Base-by-base conservation (phyloP, 2,888 invertebrate genomes). In the Scaptodrosophila latifasciaeformis region DNA sequence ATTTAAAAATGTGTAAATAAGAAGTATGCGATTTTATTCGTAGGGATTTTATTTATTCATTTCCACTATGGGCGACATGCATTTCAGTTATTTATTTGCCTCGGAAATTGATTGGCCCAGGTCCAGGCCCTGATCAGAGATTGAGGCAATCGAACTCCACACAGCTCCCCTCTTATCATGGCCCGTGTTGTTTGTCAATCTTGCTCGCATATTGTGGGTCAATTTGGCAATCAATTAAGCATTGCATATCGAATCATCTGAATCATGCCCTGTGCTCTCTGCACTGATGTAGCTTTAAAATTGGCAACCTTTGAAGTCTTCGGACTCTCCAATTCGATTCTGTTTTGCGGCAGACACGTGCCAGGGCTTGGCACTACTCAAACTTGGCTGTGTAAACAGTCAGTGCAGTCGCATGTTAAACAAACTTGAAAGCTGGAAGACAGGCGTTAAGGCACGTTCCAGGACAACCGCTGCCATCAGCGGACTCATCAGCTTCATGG, bases 341-440 rank as follows among this genome's bases (percentile, higher is more conserved):
- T n/a, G 13, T 40, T 31, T 34, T 56, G 15, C 15, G 27, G 42
- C 19, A 43, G 40, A 66, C 74, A 68, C 68, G 68, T 68, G 70
- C 68, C 56, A 55, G 62, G 54, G 67, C 59, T 62, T 74, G 54
- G 59, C 29, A 24, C 59, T 62, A 57, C 67, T 64, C 61, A 64
- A 70, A 67, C 59, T 69, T 67, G 58, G 68, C 54, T 55, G 35
- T 27, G 29, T 34, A 44, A 50, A 35, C 35, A 24, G 37, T 10
- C 37, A 19, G 17, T 29, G 40, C 13, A 66, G 62, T 58, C 57
- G 76, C 69, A 71, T 57, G 65, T 75, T 71, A 71, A 68, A 66
- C 76, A 75, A 69, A 67, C 69, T 69, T 65, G 71, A 71, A 79
- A 76, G 76, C 75, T 76, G 60, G 48, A 70, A 76, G 65, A 79